Conservation (phyloP, 2,797 vertebrate species). For the Neoniphon sammara region DNA sequence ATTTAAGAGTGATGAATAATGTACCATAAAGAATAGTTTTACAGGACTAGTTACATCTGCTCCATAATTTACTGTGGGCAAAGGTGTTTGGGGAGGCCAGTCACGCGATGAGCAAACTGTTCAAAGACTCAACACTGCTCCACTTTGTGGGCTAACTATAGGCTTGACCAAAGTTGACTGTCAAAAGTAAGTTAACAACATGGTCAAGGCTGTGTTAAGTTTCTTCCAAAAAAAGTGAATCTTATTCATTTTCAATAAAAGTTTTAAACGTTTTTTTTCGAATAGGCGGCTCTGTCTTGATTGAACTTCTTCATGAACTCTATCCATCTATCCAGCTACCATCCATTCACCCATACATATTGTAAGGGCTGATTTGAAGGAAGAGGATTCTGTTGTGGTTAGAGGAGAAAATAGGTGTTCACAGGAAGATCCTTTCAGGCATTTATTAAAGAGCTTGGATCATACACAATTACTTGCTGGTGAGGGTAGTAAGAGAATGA, state of each 20-base stretch:
- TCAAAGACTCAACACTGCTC: not conserved
- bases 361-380: too few relatives aligned
- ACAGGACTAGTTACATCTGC: constrained; percentile 71
- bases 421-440: too few relatives aligned
- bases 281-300: constrained; percentile 9
- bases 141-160: constrained; percentile 6
- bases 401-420: too few relatives aligned
- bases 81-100: constrained; percentile 66
- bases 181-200: not conserved
- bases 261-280: constrained; percentile 5
- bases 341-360: constrained; percentile 12
- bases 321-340: constrained; percentile 6
- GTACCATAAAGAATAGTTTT: constrained; percentile 73
- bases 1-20: constrained; percentile 75
- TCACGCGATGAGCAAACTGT: constrained; percentile 64
- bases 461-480: too few relatives aligned
- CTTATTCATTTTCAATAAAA: constrained; percentile 3
- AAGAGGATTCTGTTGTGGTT: too few relatives aligned
- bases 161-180: constrained; percentile 13
- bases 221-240: not conserved
- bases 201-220: not conserved
- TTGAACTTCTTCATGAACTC: constrained; percentile 15
- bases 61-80: constrained; percentile 68
- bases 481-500: too few relatives aligned
- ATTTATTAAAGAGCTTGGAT: too few relatives aligned